Conservation (phyloP, 2,888 invertebrate species). For the Mesoligia furuncula region DNA sequence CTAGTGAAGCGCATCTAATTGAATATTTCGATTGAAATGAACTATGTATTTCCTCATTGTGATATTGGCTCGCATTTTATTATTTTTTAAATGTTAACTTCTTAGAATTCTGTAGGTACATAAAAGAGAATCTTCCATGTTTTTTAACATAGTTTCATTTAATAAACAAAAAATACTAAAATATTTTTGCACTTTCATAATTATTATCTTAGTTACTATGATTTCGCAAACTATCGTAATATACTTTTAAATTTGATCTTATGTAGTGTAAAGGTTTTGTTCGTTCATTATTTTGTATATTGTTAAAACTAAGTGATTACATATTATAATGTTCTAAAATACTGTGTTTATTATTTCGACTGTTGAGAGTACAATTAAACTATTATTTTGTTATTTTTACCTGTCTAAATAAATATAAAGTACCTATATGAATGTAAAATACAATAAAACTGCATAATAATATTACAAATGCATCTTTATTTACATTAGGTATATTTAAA, state of each 20-base stretch:
- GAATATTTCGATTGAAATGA: conserved; percentile 11
- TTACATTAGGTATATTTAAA: conserved; percentile 46
- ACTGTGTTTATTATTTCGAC: conserved; percentile 56
- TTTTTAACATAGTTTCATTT: conserved; percentile 32
- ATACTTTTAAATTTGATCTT: conserved; percentile 56
- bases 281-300: conserved; percentile 66
- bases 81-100: conserved; percentile 11
- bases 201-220: conserved; percentile 30
- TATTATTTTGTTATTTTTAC: too few relatives aligned
- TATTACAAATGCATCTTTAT: conserved; percentile 60
- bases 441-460: conserved; percentile 42
- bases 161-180: conserved; percentile 12
- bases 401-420: too few relatives aligned
- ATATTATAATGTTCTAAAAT: conserved; percentile 65
- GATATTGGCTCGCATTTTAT: conserved; percentile 51
- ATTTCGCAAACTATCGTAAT: conserved; percentile 43
- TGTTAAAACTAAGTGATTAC: conserved; percentile 67
- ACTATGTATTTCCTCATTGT: conserved; percentile 35
- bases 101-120: conserved; percentile 54
- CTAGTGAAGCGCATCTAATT: conserved; percentile 3
- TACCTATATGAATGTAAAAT: too few relatives aligned
- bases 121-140: conserved; percentile 42
- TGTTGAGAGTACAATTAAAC: conserved; percentile 42
- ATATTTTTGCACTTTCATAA: conserved; percentile 51
- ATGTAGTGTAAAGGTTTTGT: conserved; percentile 49